Evolutionary conservation across 1,140 invertebrate species (phyloP).

Genomic region (Ceratina calcarata): DNA sequence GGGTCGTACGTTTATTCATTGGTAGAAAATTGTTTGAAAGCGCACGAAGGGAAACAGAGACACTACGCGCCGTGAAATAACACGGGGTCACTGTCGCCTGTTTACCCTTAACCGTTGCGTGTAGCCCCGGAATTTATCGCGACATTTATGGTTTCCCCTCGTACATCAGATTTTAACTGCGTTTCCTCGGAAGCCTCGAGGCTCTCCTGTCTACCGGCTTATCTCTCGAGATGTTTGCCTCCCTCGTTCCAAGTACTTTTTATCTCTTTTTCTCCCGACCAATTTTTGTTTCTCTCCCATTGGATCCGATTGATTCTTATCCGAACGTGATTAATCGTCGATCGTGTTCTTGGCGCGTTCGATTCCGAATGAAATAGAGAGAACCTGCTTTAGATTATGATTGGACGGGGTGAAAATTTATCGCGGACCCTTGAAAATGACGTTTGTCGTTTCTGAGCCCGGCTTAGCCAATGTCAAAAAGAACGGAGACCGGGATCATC

Average conservation of each 20-base stretch:
- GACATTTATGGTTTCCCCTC: conserved; percentile 27
- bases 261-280: background rate
- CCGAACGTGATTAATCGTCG: background rate
- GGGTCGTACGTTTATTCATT: conserved; percentile 4
- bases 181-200: conserved; percentile 17
- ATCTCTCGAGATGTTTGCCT: conserved; percentile 9
- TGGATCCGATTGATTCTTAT: background rate
- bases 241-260: background rate
- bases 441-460: conserved; percentile 21
- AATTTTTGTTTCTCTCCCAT: too few species aligned
- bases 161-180: conserved; percentile 25
- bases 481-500: background rate
- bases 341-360: background rate
- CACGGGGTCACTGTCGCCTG: conserved; percentile 21
- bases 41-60: background rate
- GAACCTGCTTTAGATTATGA: background rate
- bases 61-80: background rate
- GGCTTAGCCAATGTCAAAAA: conserved; percentile 6
- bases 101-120: conserved; percentile 3
- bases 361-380: background rate
- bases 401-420: background rate
- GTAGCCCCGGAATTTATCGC: conserved; percentile 21
- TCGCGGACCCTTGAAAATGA: background rate
- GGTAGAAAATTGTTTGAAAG: background rate
- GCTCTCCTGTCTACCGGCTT: conserved; percentile 12